Base-by-base conservation (phyloP, 1,140 invertebrate genomes). In the Schlechtendalia chinensis region DNA sequence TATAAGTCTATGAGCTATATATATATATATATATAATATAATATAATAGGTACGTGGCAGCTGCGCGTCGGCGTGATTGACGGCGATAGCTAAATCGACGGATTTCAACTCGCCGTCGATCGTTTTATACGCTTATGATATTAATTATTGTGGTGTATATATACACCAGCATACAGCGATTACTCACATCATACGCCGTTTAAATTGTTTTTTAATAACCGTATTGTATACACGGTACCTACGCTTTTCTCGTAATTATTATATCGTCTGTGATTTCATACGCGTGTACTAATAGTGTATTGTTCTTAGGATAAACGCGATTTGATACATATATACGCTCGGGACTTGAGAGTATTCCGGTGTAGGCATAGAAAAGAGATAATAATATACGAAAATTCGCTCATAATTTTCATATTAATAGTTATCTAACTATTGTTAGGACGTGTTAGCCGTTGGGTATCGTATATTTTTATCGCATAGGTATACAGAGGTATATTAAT, bases 181-280 rank as follows among this genome's bases (percentile, higher is more conserved):
- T 11, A 11, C 11, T 50, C 47, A 11, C 47, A 0, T 58, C 56
- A 12, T 19, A 10, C 47, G 45, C 27, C 3, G 22, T 29, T 50
- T 19, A 71, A 71, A 53, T 71, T 53, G 47, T 71, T 53, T 71
- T 71, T 71, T 71, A 53, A 50, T 50, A 50, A 47, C 22, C 45
- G 8, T 71, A 71, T 27, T 24, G 16, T 47, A 16, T 53, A 53
- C 11, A 53, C 14, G 11, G 6, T 11, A 54, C 5, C 2, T 54
- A 54, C 53, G 53, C 22, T 16, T 1, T 69, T 69, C 39, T 24
- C 16, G 3, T 12, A 24, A 69, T 69, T 24, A 47, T 69, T 24
- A 17, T 45, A 8, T 17, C 1, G 12, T 5, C 5, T 45, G 45
- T 22, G 16, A 32, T 32, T 65, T 32, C 8, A 29, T 67, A 27